Evolutionary conservation across 2,888 invertebrate genomes (phyloP), one percentile per base, ranked within the genome.

Genomic region (Rhamphomyia laevipes): DNA sequence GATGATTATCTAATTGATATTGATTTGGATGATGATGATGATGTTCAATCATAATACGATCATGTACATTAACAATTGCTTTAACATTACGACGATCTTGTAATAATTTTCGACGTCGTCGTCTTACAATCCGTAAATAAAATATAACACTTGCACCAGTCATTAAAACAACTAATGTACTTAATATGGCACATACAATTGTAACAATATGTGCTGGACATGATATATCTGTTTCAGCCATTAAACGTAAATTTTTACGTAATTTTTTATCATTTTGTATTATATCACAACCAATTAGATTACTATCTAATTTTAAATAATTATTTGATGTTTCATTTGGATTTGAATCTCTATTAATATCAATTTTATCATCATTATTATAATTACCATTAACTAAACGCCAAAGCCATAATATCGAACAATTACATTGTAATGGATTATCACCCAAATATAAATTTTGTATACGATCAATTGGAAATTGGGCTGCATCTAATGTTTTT

Each of bases 381-480:
- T 43, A 7, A 40, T 44, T 37, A 35, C 40, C 40, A 9, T 12
- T 30, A 9, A 67, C 75, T 43, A 89, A 74, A 62, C 82, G 82
- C 86, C 88, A 88, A 41, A 91, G 72, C 91, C 91, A 91, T 53
- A 86, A 74, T 51, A 91, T 71, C 46, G 89, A 88, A 64, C 91
- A 91, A 68, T 91, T 91, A 70, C 91, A 91, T 52, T 81, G 77
- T 54, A 91, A 75, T 1, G 89, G 89, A 72, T 91, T 90, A 30
- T 87, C 86, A 31, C 86, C 84, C 47, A 91, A 74, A 56, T 82
- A 80, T 31, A 91, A 73, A 51, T 78, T 78, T 62, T 80, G 77
- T 57, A 91, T 71, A 58, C 83, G 82, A 63, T 90, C 88, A 59
- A 89, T 77, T 30, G 88, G 89, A 61, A 88, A 87, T 66, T 87